Percentiles rank a stretch among this genome's conserved stretches.
These are phyloP conservation scores for Epinotia brunnichana DNA, from an alignment of 2,888 invertebrate species.

Conservation along the genomic window DNA sequence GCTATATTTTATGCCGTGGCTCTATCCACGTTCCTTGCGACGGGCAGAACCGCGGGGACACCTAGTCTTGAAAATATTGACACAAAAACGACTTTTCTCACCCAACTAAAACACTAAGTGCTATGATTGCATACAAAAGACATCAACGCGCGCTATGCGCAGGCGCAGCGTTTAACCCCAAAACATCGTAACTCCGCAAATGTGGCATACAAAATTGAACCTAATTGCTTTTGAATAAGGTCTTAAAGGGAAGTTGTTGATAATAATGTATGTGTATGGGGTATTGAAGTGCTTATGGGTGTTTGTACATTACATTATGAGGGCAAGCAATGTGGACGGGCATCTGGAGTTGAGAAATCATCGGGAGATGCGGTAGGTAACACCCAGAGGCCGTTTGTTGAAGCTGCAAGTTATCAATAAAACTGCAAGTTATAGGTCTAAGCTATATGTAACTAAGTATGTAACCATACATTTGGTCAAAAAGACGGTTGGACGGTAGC, in stretches of 20 bases:
- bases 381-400: neutral
- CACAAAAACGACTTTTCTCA: neutral
- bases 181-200: constrained; percentile 15
- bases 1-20: no score
- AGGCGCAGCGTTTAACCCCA: constrained; percentile 50
- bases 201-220: neutral
- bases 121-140: constrained; percentile 57
- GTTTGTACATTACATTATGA: constrained; percentile 24
- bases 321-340: neutral
- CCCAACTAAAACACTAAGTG: constrained; percentile 13
- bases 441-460: no score
- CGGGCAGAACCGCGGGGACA: no score
- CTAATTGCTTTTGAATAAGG: neutral
- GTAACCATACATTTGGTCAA: no score
- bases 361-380: constrained; percentile 3
- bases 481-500: no score
- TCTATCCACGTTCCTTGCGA: no score
- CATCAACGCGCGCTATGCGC: constrained; percentile 63
- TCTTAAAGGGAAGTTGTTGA: neutral
- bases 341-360: constrained; percentile 5
- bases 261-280: neutral
- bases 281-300: constrained; percentile 22
- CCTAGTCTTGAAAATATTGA: no score
- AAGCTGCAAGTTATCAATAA: no score
- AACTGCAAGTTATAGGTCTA: no score